Conservation (phyloP, 2,797 vertebrate species). For the Philypnodon macrostomus region DNA sequence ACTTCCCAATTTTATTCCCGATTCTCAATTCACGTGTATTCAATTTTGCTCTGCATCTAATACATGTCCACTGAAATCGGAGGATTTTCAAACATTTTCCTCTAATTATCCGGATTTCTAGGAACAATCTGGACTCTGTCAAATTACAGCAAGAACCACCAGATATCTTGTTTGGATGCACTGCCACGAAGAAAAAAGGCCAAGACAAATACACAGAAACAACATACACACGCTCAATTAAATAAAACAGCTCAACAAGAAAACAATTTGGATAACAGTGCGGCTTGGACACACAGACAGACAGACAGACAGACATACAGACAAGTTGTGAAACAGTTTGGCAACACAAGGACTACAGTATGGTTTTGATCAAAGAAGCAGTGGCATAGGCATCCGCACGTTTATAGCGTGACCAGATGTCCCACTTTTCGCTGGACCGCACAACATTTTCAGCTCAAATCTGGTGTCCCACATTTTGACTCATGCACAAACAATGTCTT, state of each 20-base stretch:
- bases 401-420: too few relatives aligned
- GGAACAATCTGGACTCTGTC: not conserved
- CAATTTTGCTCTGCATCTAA: too few relatives aligned
- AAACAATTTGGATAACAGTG: constrained; percentile 10
- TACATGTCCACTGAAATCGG: too few relatives aligned
- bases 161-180: not conserved
- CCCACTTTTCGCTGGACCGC: too few relatives aligned
- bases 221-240: constrained; percentile 2
- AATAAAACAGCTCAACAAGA: constrained; percentile 8
- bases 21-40: too few relatives aligned
- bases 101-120: not conserved
- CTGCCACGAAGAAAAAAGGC: not conserved
- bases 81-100: not conserved
- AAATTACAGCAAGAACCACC: not conserved
- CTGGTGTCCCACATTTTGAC: too few relatives aligned
- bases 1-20: too few relatives aligned
- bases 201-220: not conserved
- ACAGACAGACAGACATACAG: constrained; percentile 34
- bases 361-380: constrained; percentile 39
- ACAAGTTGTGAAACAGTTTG: constrained; percentile 35
- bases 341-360: constrained; percentile 11
- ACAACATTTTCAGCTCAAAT: too few relatives aligned
- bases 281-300: constrained; percentile 15
- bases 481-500: too few relatives aligned
- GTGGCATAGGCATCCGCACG: constrained; percentile 5